Conservation (phyloP, 2,113 vertebrate genomes). For the Podarcis raffonei region DNA sequence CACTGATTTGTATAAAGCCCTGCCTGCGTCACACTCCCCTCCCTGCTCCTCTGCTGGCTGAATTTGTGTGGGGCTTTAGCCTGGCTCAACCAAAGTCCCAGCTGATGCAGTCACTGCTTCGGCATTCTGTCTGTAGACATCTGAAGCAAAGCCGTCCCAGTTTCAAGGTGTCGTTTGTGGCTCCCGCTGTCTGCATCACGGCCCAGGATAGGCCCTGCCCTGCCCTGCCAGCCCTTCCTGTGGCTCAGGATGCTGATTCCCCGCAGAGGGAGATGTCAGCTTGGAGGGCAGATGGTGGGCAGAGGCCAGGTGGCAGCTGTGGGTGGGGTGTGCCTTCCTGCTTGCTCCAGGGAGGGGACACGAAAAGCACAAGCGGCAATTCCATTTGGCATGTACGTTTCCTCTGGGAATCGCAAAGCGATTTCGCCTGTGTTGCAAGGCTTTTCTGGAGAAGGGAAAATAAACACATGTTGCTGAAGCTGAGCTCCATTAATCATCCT, state of each 20-base stretch:
- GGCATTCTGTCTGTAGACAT: background rate
- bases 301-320: background rate
- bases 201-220: background rate
- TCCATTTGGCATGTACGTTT: background rate
- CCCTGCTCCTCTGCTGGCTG: background rate
- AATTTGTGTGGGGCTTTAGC: background rate
- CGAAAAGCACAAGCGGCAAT: background rate
- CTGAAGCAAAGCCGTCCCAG: too few relatives aligned
- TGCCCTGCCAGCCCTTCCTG: background rate
- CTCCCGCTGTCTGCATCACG: too few relatives aligned
- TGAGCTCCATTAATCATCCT: constrained; percentile 73
- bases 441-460: constrained; percentile 70
- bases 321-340: background rate
- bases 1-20: too few relatives aligned
- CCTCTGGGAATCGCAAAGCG: constrained; percentile 62
- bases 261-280: background rate
- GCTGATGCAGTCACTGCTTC: background rate
- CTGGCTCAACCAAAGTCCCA: background rate
- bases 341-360: background rate
- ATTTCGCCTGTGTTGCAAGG: constrained; percentile 64
- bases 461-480: constrained; percentile 73
- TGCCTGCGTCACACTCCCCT: background rate
- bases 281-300: background rate
- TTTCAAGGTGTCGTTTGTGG: background rate
- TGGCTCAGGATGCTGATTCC: background rate